These are phyloP conservation scores for Capreolus pygargus DNA, from an alignment of 2,113 vertebrate species.

Conservation along the genomic window DNA sequence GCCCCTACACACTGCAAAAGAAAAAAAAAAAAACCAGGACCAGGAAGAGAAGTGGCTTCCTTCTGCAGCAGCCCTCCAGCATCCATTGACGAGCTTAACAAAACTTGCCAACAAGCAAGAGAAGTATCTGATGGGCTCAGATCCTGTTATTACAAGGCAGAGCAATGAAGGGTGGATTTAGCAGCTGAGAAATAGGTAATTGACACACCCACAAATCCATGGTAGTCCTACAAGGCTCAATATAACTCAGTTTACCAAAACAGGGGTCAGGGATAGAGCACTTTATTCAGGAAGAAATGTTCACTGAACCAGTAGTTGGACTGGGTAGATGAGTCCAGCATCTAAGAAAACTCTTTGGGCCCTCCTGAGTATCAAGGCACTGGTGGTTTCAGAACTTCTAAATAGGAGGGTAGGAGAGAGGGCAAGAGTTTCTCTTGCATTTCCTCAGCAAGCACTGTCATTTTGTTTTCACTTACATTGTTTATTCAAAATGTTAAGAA, in stretches of 20 bases:
- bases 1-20: not conserved
- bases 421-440: not conserved
- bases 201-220: not conserved
- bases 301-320: not conserved
- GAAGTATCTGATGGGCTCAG: not conserved
- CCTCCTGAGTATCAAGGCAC: not conserved
- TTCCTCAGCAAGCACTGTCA: not conserved
- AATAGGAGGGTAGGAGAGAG: not conserved
- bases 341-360: not conserved
- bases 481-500: not conserved
- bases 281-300: not conserved
- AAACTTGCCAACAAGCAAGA: not conserved
- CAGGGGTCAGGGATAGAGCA: not conserved
- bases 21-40: not conserved
- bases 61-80: not conserved
- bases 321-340: not conserved
- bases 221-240: not conserved
- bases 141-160: not conserved
- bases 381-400: not conserved
- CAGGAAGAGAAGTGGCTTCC: not conserved
- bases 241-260: not conserved
- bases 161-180: not conserved
- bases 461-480: not conserved
- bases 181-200: not conserved
- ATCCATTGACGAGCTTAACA: not conserved